Percentiles rank a stretch among this genome's conserved stretches.
These are phyloP conservation scores for Stenurella melanura DNA, from an alignment of 2,888 invertebrate species.

Conservation along the genomic window DNA sequence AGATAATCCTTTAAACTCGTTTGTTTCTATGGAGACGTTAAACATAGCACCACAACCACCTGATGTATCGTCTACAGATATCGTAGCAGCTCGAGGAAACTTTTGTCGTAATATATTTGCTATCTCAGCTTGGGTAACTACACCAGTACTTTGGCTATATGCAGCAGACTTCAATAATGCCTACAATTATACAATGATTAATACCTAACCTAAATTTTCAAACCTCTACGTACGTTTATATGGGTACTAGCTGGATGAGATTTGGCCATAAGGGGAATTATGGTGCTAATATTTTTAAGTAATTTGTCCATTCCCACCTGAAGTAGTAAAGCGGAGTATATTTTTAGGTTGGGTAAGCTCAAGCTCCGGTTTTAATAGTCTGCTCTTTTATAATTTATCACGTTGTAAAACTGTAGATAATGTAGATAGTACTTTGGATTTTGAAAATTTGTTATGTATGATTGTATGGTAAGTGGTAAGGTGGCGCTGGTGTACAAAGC, in stretches of 20 bases:
- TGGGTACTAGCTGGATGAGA: not conserved
- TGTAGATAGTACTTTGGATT: too few species aligned
- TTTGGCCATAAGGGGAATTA: not conserved
- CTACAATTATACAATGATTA: conserved; percentile 2
- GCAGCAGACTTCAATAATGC: conserved; percentile 16
- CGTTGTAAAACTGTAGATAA: too few species aligned
- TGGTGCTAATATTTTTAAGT: conserved; percentile 9
- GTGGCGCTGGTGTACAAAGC: too few species aligned
- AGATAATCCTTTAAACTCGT: conserved; percentile 82
- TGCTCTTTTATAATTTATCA: too few species aligned
- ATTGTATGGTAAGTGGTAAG: too few species aligned
- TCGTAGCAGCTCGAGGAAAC: conserved; percentile 79
- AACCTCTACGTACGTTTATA: conserved; percentile 16
- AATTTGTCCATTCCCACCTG: conserved; percentile 5
- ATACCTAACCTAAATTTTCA: conserved; percentile 22
- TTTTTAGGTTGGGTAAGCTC: not conserved
- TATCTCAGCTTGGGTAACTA: conserved; percentile 68
- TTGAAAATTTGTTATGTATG: too few species aligned
- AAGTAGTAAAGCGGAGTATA: not conserved
- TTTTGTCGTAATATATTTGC: conserved; percentile 70
- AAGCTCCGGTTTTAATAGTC: too few species aligned
- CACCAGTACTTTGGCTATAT: conserved; percentile 17
- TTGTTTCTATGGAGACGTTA: conserved; percentile 81
- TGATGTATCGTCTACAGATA: conserved; percentile 83
- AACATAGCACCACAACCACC: conserved; percentile 91